phyloP scores from a whole-genome alignment of 2,113 vertebrate species.

The Genyomyrus donnyi region DNA sequence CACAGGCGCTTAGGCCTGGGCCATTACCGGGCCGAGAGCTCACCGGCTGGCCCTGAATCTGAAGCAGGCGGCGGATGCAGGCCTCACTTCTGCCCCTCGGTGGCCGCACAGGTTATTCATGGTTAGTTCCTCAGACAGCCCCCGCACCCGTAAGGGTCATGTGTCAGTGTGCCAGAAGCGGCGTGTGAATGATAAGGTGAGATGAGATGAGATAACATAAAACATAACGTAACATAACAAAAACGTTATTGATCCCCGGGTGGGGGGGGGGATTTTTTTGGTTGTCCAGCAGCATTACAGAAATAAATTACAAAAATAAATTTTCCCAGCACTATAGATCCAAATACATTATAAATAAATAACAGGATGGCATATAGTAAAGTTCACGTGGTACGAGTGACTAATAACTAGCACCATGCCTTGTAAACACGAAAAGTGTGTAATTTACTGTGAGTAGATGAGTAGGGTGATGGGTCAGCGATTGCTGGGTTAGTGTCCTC shows the following conservation, averaged over 20 bases:
- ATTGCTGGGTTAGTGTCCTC: not conserved
- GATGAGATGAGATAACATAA: not conserved
- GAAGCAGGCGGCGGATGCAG: not conserved
- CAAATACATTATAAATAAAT: slow-evolving; percentile 8
- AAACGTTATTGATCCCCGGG: not conserved
- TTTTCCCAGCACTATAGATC: not conserved
- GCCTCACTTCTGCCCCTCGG: not conserved
- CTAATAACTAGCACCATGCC: not conserved
- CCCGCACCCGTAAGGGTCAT: not conserved
- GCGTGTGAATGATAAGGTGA: not conserved
- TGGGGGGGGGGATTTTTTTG: not conserved
- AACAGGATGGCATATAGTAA: not conserved
- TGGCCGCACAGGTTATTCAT: not conserved
- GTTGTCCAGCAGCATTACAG: not conserved
- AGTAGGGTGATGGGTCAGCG: not conserved
- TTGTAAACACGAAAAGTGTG: not conserved
- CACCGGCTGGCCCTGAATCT: not conserved
- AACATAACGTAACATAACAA: not conserved
- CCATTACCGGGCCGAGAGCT: not conserved
- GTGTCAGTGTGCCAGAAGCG: not conserved
- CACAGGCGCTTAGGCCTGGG: not conserved
- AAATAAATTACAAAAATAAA: slow-evolving; percentile 3
- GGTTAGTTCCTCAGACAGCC: not conserved
- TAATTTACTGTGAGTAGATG: not conserved
- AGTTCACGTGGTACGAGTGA: not conserved